Evolutionary conservation across 53 echinoderm and acorn worm genomes (phyloP), one percentile per base, ranked within the genome.

Genomic region (Paelopatides confundens): DNA sequence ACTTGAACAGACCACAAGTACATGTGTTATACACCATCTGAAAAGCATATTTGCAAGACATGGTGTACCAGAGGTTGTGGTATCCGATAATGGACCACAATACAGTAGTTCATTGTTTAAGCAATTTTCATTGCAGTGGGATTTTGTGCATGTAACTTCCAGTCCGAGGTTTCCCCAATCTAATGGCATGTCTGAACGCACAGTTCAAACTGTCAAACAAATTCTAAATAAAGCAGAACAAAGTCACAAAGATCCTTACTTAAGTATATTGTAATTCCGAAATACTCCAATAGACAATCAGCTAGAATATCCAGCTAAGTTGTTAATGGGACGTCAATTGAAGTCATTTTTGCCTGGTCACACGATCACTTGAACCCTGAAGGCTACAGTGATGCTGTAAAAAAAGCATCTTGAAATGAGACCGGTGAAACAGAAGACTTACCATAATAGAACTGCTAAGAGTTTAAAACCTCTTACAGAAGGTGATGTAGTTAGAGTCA

Each of bases 21-120:
- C 37, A 24, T 4, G 71, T 71, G 71, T 71, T 2, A 38, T 89
- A 26, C 43, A 88, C 33, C 79, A 85, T 33, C 35, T 92, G 31
- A 89, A 81, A 54, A 2, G 50, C 14, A 82, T 92, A 18, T 88
- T 92, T 88, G 88, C 88, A 36, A 8, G 92, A n/a, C 92, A 88
- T 34, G 88, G 85, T 50, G 47, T 53, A 33, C 82, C 92, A 17
- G 62, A 70, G 31, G 43, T 43, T 63, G 38, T 87, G 9, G 66
- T 87, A 5, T 68, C 54, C 0, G 83, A 82, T 28, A 92, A 88
- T 65, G 66, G 85, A 13, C 86, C 90, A 5, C 86, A 90, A 51
- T 90, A 58, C 31, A 35, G 28, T 23, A 88, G 88, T 49, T 14
- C 33, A 30, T 62, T 71, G 37, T 86, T 86, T 18, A 34, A 77